Conservation (phyloP, 2,113 vertebrate genomes). For the Synodontis membranacea region DNA sequence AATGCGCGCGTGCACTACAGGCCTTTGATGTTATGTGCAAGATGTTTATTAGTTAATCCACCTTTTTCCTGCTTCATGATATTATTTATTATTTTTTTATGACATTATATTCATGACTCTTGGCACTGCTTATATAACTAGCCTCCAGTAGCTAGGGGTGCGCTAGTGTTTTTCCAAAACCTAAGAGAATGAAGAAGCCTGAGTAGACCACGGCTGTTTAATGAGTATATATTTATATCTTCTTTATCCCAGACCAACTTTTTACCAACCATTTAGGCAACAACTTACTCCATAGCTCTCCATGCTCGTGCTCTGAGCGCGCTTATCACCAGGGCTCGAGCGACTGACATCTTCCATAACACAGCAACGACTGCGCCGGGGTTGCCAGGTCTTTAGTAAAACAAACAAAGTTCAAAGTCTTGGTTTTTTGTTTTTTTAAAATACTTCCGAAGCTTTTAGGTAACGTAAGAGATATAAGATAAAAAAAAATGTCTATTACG, state of each 20-base stretch:
- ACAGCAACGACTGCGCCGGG: neutral
- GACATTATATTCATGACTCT: too few species aligned
- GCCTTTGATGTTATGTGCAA: too few species aligned
- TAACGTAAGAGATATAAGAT: neutral
- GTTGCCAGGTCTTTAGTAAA: slow-evolving; percentile 37
- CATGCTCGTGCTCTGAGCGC: slow-evolving; percentile 60
- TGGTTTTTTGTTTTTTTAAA: neutral
- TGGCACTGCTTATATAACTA: neutral
- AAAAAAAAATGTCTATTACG: neutral
- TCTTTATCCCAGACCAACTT: neutral
- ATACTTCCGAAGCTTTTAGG: accelerated
- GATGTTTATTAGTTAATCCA: neutral
- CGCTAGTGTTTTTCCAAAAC: neutral
- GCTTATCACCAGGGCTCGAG: slow-evolving; percentile 51
- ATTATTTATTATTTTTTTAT: too few species aligned
- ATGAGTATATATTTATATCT: neutral
- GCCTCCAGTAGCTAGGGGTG: neutral
- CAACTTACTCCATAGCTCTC: slow-evolving; percentile 36
- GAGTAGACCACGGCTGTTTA: neutral
- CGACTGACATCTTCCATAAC: slow-evolving; percentile 69
- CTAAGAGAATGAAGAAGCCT: neutral
- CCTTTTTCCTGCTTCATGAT: neutral
- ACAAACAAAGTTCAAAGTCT: neutral
- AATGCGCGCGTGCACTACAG: too few species aligned
- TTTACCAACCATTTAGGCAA: neutral